Evolutionary conservation across 2,888 invertebrate genomes (phyloP), one percentile per base, ranked within the genome.

Genomic region (Cephus pulcher): DNA sequence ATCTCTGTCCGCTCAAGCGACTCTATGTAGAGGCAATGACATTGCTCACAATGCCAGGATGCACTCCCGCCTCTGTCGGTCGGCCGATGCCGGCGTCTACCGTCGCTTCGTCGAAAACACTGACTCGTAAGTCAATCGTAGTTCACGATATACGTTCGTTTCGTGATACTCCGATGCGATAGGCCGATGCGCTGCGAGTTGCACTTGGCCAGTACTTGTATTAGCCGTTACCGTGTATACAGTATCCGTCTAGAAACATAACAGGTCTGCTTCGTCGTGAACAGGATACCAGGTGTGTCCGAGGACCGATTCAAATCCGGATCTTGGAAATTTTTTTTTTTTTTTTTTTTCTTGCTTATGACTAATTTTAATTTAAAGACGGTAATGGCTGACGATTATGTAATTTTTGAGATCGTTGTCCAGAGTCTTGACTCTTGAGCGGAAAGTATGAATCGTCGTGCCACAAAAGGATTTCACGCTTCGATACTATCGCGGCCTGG

Each of bases 41-140:
- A 89, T 89, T 89, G 89, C 88, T 86, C 87, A 69, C 78, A 80
- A 75, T 81, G 79, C 82, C 82, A 82, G 82, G 83, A 82, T 82
- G 80, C 80, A 74, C 75, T 79, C 73, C 78, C 78, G 80, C 78
- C 79, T 74, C 73, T 77, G 76, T 75, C 78, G 71, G 68, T 40
- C 56, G 37, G 69, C 68, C 33, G 71, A 71, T 34, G 71, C 33
- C 69, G 75, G 78, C 78, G 69, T 74, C 78, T 33, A 33, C 34
- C 71, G 32, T 71, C 71, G 71, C 71, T 15, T 71, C 23, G 56
- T 56, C 23, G 56, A 56, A 56, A 56, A 56, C 23, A 23, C 23
- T 56, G 9, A 9, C 56, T 23, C 40, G 40, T 23, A 56, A 56
- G 40, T 56, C 40, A 23, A 15, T 23, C 56, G 56, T 56, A 23